A percentile compares a stretch with the other conserved stretches of the same genome.
Conservation (phyloP, 2,113 vertebrate species). For the Varanus komodoensis region DNA sequence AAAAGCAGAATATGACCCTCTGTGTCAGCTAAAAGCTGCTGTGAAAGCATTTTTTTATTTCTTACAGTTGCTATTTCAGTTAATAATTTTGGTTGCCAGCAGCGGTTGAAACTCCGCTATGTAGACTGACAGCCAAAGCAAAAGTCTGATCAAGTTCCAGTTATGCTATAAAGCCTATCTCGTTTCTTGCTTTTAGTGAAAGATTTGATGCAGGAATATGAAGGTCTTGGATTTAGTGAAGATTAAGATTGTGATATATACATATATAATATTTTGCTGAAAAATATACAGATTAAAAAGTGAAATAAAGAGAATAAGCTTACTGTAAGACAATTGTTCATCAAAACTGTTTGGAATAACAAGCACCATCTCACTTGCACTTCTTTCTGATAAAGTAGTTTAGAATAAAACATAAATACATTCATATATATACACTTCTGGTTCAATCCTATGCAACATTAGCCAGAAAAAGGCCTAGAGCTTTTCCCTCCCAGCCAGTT, state of each 20-base stretch:
- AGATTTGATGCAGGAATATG: conserved; percentile 20
- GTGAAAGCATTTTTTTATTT: conserved; percentile 52
- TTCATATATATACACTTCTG: too few species aligned
- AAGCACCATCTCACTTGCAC: background rate
- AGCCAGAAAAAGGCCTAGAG: too few species aligned
- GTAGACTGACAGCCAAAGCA: conserved; percentile 46
- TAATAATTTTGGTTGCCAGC: conserved; percentile 55
- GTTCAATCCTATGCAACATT: too few species aligned
- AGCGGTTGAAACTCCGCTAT: conserved; percentile 21
- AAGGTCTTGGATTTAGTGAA: conserved; percentile 28
- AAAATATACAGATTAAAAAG: conserved; percentile 35
- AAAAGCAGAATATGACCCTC: conserved; percentile 33
- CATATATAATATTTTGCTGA: conserved; percentile 39
- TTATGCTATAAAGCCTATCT: conserved; percentile 39
- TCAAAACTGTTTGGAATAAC: conserved; percentile 30
- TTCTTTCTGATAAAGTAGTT: background rate
- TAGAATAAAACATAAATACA: background rate
- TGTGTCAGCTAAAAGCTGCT: conserved; percentile 15
- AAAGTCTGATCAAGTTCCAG: conserved; percentile 60
- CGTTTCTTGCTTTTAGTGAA: conserved; percentile 49
- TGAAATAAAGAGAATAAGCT: background rate
- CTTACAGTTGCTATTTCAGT: conserved; percentile 46
- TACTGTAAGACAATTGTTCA: conserved; percentile 33
- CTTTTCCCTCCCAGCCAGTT: too few species aligned
- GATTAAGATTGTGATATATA: conserved; percentile 40